Evolutionary conservation across 2,113 vertebrate species (phyloP).

Genomic region (Merops nubicus): DNA sequence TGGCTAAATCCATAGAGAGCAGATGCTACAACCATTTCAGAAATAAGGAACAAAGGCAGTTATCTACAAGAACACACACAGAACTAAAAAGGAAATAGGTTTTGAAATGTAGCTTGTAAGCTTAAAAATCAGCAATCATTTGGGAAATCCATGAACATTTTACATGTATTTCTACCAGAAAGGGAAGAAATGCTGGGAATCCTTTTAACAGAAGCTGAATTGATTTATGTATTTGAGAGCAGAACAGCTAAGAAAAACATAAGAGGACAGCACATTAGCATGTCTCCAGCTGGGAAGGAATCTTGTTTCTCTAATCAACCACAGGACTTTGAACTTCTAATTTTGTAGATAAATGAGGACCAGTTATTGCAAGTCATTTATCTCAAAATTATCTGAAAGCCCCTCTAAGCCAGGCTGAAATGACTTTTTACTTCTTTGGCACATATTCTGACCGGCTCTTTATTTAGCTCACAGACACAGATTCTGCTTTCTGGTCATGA

Average conservation of each 20-base stretch:
- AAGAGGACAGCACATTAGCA: background rate
- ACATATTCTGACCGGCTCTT: background rate
- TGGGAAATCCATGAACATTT: background rate
- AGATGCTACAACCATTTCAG: background rate
- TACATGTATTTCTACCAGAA: background rate
- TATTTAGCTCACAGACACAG: background rate
- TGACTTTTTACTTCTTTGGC: background rate
- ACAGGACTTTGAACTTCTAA: background rate
- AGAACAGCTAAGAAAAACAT: background rate
- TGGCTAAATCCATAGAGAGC: background rate
- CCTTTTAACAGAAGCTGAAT: background rate
- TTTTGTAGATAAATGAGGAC: constrained; percentile 9
- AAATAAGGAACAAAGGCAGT: background rate
- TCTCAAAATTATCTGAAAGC: background rate
- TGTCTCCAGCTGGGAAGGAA: background rate
- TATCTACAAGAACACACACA: background rate
- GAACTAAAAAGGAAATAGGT: background rate
- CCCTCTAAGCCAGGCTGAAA: background rate
- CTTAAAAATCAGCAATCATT: background rate
- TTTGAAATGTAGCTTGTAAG: background rate
- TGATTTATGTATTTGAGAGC: background rate
- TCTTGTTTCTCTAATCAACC: background rate
- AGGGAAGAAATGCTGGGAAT: background rate
- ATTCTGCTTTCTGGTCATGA: background rate
- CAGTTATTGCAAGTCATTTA: background rate